Base-by-base conservation (phyloP, 2,888 invertebrate genomes). In the Amphimallon solstitiale region DNA sequence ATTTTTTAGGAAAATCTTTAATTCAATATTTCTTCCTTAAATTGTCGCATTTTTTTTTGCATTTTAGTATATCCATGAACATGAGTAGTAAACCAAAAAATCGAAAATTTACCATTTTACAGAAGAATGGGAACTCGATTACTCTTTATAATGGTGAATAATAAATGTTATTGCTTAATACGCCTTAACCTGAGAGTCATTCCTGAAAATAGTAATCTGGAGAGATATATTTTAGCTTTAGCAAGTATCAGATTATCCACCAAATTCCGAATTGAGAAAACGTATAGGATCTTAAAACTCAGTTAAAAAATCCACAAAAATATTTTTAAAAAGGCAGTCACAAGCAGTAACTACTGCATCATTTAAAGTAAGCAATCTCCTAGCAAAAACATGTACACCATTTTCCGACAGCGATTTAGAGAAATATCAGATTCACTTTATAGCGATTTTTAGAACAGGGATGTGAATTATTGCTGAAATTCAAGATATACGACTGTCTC, bases 241-340 rank as follows among this genome's bases (percentile, higher is more conserved):
- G 49, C 63, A 66, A 63, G 68, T 46, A 63, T 38, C 59, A 63
- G 68, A 69, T 68, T 68, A 68, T 63, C 68, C 63, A 66, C 63
- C n/a, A 49, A 66, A 66, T 66, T 17, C 19, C 29, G 61, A 63
- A 23, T 59, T 68, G 21, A 23, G 64, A 67, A 67, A 67, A 67
- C 34, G 29, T 67, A 68, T 63, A 67, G 40, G 56, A 68, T 48
- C 67, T 63, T 56, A 68, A 68, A 45, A 40, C 59, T 63, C 54
- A 68, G 56, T 67, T 68, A 67, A 67, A 34, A 68, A 14, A 21
- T 29, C 69, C 68, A 69, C 65, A n/a, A 71, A 71, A 69, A 66
- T 66, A 17, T 71, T 54, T 71, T 71, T 40, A 66, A 66, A 68
- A 69, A 68, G 54, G 64, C 65, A 17, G 21, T 69, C 70, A 69